Base-by-base conservation (phyloP, 2,113 vertebrate genomes). In the Melanerpes formicivorus region DNA sequence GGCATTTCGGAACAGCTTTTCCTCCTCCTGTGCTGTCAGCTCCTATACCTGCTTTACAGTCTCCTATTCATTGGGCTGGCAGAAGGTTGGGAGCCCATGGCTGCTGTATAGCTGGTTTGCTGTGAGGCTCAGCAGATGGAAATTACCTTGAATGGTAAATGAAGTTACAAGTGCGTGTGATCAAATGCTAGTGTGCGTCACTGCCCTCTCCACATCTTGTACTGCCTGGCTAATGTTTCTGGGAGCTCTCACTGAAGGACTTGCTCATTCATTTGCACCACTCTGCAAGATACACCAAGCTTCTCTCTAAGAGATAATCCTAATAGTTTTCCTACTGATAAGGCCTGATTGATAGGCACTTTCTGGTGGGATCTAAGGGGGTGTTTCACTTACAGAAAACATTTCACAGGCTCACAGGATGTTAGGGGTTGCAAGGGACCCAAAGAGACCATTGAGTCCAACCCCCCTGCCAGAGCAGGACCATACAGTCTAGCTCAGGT, bases 201-300 rank as follows among this genome's bases (percentile, higher is more conserved):
- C 81, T 93, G 88, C 65, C 80, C 67, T 73, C 59, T 80, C 29
- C 79, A 44, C 5, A 2, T 37, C 30, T 66, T 50, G 50, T 26
- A 25, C 44, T 69, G 62, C 40, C 6, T 2, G 1, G 13, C 14
- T 29, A 17, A 67, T 0, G 0, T 17, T 85, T 48, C 77, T 71
- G 5, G 71, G 55, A 37, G 29, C n/a, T 73, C 2, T 54, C 27
- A 44, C 56, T 63, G 69, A 59, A 80, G 48, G 69, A 62, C 32
- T 86, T 56, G 30, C 26, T 83, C 32, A 11, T 62, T 76, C 72
- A n/a, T 73, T 78, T 86, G 37, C 16, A 52, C 32, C 9, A 2
- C 56, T 79, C 84, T 86, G n/a, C 40, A 79, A 63, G 37, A 18
- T 62, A 18, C 15, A 6, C 19, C 11, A 74, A 42, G 18, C 23